Evolutionary conservation across 1,140 invertebrate genomes (phyloP).

Genomic region (Sycophaga agraensis): DNA sequence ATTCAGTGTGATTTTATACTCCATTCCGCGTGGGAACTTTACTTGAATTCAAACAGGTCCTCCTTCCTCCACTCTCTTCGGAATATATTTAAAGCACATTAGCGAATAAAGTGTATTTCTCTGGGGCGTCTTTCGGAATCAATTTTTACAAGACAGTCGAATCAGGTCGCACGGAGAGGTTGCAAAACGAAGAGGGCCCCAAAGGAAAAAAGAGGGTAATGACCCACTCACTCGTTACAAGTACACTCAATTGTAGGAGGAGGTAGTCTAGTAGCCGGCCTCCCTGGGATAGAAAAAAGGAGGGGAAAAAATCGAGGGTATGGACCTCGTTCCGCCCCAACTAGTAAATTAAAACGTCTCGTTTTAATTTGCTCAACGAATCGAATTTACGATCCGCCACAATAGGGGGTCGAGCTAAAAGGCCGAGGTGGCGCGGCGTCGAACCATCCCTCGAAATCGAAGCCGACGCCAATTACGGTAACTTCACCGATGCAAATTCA

Average conservation of each 20-base stretch:
- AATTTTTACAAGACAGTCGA: not conserved
- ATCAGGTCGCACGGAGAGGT: too few relatives aligned
- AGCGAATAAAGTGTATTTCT: too few relatives aligned
- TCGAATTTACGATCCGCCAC: conserved; percentile 15
- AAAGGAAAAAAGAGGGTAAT: not conserved
- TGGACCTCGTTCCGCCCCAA: not conserved
- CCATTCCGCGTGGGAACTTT: conserved; percentile 1
- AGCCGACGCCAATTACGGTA: conserved; percentile 6
- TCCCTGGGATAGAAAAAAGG: too few relatives aligned
- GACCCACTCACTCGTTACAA: not conserved
- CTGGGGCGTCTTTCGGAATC: not conserved
- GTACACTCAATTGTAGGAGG: conserved; percentile 14
- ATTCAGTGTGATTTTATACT: not conserved
- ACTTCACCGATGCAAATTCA: conserved; percentile 21
- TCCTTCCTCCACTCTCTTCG: not conserved
- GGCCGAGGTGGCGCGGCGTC: not conserved
- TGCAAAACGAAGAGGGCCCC: not conserved
- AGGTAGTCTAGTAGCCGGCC: too few relatives aligned
- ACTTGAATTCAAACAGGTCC: not conserved
- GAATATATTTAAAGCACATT: conserved; percentile 10
- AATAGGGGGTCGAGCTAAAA: not conserved
- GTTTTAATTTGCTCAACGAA: conserved; percentile 19
- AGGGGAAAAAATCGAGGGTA: too few relatives aligned
- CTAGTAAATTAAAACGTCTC: conserved; percentile 23
- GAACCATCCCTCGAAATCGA: conserved; percentile 9